phyloP scores from a whole-genome alignment of 2,113 vertebrate species.

The Xiphophorus hellerii region DNA sequence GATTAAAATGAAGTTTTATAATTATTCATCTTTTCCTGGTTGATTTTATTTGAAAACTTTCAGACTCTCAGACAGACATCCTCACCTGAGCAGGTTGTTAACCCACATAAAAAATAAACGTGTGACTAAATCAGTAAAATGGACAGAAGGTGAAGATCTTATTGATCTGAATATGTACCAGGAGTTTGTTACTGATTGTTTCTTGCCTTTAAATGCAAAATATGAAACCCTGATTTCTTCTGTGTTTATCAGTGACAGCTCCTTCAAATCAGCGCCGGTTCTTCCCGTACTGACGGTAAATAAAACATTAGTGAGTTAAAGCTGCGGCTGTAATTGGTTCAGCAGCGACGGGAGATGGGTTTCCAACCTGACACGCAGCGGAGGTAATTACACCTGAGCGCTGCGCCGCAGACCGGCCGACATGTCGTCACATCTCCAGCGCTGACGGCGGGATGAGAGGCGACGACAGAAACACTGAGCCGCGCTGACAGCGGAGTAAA shows the following conservation, averaged over 20 bases:
- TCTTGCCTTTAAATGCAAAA: not conserved
- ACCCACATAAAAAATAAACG: too few species aligned
- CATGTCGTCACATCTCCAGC: not conserved
- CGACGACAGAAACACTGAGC: conserved; percentile 3
- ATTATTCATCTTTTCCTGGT: too few species aligned
- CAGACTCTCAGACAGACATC: too few species aligned
- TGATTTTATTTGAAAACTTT: too few species aligned
- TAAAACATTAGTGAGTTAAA: conserved; percentile 8
- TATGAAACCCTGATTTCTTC: not conserved
- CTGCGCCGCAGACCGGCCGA: not conserved
- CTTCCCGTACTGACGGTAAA: not conserved
- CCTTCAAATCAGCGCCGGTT: not conserved
- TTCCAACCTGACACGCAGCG: not conserved
- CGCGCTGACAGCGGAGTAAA: conserved; percentile 57
- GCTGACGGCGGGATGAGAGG: not conserved
- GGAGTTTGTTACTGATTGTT: not conserved
- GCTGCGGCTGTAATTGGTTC: not conserved
- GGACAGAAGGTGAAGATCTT: not conserved
- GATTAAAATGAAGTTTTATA: too few species aligned
- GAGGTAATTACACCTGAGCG: conserved; percentile 11
- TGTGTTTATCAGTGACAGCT: not conserved
- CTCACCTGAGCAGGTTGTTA: too few species aligned
- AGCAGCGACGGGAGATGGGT: not conserved
- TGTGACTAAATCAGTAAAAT: too few species aligned
- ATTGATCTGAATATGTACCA: not conserved